These are phyloP conservation scores for Rhineura floridana DNA, from an alignment of 2,113 vertebrate species.

Conservation along the genomic window DNA sequence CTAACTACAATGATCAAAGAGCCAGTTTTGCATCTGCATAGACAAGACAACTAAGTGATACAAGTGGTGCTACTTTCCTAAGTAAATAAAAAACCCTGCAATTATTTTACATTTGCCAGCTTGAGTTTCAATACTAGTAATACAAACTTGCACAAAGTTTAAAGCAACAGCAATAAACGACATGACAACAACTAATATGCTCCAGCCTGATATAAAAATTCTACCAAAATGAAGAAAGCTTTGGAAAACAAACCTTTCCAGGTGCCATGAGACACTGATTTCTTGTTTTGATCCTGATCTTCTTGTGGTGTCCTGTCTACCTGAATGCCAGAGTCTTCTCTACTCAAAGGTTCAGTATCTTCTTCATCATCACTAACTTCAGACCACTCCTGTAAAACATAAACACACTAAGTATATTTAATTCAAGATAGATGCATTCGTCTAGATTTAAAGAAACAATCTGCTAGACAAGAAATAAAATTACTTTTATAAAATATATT, in stretches of 20 bases:
- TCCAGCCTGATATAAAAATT: background rate
- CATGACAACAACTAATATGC: background rate
- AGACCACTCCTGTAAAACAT: slow-evolving; percentile 86
- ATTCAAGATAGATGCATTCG: background rate
- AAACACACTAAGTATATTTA: slow-evolving; percentile 20
- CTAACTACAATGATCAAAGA: background rate
- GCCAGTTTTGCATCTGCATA: background rate
- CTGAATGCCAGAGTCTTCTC: slow-evolving; percentile 97
- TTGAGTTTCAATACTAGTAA: background rate
- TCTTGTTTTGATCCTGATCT: slow-evolving; percentile 85
- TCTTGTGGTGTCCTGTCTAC: slow-evolving; percentile 93
- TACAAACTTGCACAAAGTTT: background rate
- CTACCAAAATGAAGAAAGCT: background rate
- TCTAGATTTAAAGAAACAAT: background rate
- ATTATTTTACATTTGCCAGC: background rate
- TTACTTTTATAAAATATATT: background rate
- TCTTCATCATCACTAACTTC: slow-evolving; percentile 93
- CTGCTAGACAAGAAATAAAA: background rate
- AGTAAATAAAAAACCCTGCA: background rate
- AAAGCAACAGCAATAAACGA: background rate
- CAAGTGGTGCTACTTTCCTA: background rate
- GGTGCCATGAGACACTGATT: slow-evolving; percentile 69
- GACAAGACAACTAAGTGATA: background rate
- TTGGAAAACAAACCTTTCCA: slow-evolving; percentile 77
- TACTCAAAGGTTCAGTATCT: slow-evolving; percentile 88